Conservation (phyloP, 2,113 vertebrate genomes). For the Felis chaus region DNA sequence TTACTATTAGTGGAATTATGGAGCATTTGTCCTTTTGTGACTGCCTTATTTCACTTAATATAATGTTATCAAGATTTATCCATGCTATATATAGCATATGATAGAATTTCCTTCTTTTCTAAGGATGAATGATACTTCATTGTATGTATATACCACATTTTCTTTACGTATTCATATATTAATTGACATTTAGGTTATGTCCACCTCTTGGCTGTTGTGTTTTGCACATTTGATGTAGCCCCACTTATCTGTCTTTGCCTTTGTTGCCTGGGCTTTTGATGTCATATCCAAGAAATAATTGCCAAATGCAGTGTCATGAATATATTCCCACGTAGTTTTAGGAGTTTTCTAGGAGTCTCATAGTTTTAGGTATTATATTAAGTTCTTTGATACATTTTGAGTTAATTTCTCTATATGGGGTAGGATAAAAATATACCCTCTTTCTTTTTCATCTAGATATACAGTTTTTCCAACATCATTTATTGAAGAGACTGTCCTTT, state of each 20-base stretch:
- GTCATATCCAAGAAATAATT: not conserved
- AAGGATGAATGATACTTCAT: not conserved
- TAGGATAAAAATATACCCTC: not conserved
- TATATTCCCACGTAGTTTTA: not conserved
- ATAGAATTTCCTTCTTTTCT: not conserved
- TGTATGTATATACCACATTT: not conserved
- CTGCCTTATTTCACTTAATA: not conserved
- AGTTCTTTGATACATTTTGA: not conserved
- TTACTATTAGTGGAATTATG: not conserved
- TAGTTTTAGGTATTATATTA: not conserved
- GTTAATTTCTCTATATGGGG: not conserved
- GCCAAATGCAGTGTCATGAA: not conserved
- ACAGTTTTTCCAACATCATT: not conserved
- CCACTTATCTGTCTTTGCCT: not conserved
- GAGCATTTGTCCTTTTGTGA: not conserved
- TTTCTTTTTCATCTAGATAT: not conserved
- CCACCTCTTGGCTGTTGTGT: not conserved
- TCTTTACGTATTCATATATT: not conserved
- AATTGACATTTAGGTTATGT: not conserved
- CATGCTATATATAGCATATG: not conserved
- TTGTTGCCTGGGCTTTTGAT: not conserved
- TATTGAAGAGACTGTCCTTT: not conserved
- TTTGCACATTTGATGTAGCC: not conserved
- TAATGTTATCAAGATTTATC: not conserved
- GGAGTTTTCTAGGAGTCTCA: not conserved